Evolutionary conservation across 2,797 vertebrate species (phyloP), one percentile per base, ranked within the genome.

Genomic region (Miichthys miiuy): DNA sequence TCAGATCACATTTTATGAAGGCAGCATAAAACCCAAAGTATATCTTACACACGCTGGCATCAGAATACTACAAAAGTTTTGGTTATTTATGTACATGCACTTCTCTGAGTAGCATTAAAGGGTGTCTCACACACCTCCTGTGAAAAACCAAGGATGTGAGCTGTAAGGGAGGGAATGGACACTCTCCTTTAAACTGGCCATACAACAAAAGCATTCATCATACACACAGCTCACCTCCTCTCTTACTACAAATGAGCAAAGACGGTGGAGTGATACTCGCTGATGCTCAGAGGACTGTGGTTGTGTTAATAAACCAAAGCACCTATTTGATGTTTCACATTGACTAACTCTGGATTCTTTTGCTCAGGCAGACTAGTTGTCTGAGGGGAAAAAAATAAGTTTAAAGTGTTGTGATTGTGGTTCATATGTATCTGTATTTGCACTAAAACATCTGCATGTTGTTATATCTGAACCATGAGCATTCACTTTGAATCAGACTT

Each of bases 271-370:
- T 1, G 10, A 46, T n/a, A 17, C 27, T 30, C 16, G 27, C 50
- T 34, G 30, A 6, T 6, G 27, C 27, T 62, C 14, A 42, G 55
- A 58, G 46, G 48, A 20, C 47, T 14, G 27, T 18, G 12, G 27
- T 65, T 72, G 34, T 51, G 30, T 30, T 30, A 30, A 30, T 6
- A 6, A 30, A 30, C 30, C 30, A 30, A 30, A 30, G 30, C 30
- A 30, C 30, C 30, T 30, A 30, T 42, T 13, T 38, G 17, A 60
- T 58, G 46, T 30, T 62, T 11, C 23, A 75, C 41, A 23, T 6
- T 27, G 56, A 65, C 54, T 38, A 72, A 79, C 51, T 47, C 2
- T 41, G 44, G 13, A 51, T 20, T 54, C 30, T 23, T 62, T 46
- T 38, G 30, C 23, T 61, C 7, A 71, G 27, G 11, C 17, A 65